Percentiles rank a stretch among this genome's conserved stretches.
Evolutionary conservation across 2,888 invertebrate species (phyloP).

Genomic region (Exocentrus adspersus): DNA sequence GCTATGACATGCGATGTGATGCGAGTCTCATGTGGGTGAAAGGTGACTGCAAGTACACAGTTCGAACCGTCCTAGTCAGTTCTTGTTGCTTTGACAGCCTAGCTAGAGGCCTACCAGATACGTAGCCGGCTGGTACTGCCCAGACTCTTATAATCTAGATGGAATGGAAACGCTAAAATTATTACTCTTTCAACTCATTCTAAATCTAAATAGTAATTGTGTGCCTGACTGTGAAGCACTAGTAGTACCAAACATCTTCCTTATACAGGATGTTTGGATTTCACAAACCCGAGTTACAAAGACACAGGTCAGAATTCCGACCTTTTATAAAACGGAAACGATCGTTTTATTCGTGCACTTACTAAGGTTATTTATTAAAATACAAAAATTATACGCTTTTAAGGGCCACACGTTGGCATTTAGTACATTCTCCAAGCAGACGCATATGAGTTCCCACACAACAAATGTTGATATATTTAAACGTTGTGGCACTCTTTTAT

Average conservation of each 20-base stretch:
- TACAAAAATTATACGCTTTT: no score
- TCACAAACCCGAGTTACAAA: not conserved
- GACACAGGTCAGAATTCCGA: not conserved
- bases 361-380: no score
- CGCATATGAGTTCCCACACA: no score
- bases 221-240: no score
- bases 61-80: conserved; percentile 44
- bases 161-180: not conserved
- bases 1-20: conserved; percentile 55
- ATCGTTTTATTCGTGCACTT: no score
- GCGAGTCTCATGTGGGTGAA: conserved; percentile 56
- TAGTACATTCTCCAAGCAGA: no score
- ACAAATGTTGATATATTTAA: no score
- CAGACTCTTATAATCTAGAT: not conserved
- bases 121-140: not conserved
- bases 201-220: no score
- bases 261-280: not conserved
- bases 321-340: no score
- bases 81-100: conserved; percentile 35
- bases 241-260: no score
- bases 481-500: no score
- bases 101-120: conserved; percentile 8
- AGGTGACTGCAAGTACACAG: conserved; percentile 55
- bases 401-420: no score
- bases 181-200: not conserved